Conservation (phyloP, 2,113 vertebrate genomes). For the Aldabrachelys gigantea region DNA sequence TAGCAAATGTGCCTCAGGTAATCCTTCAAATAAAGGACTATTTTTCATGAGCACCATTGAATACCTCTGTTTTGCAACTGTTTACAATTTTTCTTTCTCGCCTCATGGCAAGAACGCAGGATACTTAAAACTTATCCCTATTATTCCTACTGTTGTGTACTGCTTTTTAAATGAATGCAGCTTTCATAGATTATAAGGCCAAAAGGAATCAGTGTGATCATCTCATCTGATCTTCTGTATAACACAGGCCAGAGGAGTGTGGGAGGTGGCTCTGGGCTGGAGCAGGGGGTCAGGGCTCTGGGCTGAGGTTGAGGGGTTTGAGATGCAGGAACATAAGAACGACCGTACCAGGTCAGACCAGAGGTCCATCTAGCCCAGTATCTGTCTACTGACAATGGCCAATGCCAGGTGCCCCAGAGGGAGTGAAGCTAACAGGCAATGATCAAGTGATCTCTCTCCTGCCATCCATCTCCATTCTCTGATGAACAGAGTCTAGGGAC, state of each 20-base stretch:
- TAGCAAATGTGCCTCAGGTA: background rate
- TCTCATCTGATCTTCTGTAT: background rate
- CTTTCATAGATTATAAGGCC: background rate
- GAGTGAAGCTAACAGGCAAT: too few relatives aligned
- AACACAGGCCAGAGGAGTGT: background rate
- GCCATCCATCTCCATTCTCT: too few relatives aligned
- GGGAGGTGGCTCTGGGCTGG: too few relatives aligned
- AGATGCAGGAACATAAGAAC: too few relatives aligned
- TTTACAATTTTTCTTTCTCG: background rate
- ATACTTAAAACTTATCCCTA: background rate
- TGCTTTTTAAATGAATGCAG: background rate
- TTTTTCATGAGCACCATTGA: background rate
- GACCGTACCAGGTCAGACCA: too few relatives aligned
- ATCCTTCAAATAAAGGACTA: background rate
- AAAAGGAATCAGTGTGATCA: background rate
- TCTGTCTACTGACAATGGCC: too few relatives aligned
- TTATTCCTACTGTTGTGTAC: background rate
- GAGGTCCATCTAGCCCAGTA: too few relatives aligned
- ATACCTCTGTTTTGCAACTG: background rate
- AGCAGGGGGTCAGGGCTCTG: too few relatives aligned
- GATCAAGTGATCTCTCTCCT: too few relatives aligned
- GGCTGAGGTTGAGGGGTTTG: too few relatives aligned
- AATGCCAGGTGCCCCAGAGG: too few relatives aligned
- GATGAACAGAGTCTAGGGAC: too few relatives aligned
- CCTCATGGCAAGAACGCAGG: background rate